Evolutionary conservation across 2,888 invertebrate species (phyloP).

Genomic region (Drosophila borealis): DNA sequence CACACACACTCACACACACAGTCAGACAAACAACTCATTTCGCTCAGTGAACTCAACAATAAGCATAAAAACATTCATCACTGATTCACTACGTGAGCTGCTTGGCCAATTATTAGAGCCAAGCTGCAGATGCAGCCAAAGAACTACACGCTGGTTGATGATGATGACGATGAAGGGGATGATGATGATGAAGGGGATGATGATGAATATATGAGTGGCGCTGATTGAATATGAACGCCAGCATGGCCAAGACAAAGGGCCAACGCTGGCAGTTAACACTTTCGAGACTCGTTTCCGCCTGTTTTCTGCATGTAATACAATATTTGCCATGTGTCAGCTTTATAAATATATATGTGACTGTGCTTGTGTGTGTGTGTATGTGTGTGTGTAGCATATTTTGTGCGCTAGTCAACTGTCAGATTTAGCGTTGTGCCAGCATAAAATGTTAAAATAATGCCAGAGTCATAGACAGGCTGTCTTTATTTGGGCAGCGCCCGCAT

Average conservation of each 20-base stretch:
- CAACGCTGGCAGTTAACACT: conserved; percentile 64
- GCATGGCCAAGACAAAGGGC: conserved; percentile 43
- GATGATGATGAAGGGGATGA: conserved; percentile 32
- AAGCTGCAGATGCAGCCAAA: conserved; percentile 55
- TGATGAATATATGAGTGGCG: conserved; percentile 75
- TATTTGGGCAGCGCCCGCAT: conserved; percentile 68
- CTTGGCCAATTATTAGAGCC: conserved; percentile 68
- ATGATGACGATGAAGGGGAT: conserved; percentile 6
- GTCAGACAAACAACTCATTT: conserved; percentile 76
- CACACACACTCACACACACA: conserved; percentile 24
- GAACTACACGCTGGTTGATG: background rate
- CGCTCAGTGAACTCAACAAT: conserved; percentile 81
- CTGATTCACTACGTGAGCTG: conserved; percentile 80
- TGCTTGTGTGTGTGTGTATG: background rate
- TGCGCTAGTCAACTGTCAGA: conserved; percentile 80
- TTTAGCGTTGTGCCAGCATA: conserved; percentile 81
- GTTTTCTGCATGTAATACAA: conserved; percentile 62
- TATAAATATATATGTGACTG: background rate
- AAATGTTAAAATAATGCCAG: conserved; percentile 81
- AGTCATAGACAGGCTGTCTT: conserved; percentile 71
- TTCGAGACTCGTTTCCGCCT: conserved; percentile 72
- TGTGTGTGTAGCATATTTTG: conserved; percentile 68
- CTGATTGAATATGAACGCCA: conserved; percentile 75
- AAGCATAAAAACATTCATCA: conserved; percentile 81
- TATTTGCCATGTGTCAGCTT: conserved; percentile 55